Percentiles rank a stretch among this genome's conserved stretches.
These are phyloP conservation scores for Phaenicophaeus curvirostris DNA, from an alignment of 2,797 vertebrate species.

Conservation along the genomic window DNA sequence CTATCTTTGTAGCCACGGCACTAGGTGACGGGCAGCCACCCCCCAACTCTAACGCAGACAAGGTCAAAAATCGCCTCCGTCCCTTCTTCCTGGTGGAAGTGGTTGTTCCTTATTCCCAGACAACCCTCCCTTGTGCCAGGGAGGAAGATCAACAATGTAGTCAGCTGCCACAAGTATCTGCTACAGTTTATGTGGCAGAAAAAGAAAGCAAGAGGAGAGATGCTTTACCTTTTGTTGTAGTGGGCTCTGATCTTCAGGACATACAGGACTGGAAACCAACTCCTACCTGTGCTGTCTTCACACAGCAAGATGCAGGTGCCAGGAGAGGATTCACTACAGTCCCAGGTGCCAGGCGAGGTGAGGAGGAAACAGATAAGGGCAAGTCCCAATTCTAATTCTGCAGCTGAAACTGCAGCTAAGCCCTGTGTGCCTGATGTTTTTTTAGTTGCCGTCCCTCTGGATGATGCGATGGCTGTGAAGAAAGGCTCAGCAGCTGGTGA, in stretches of 20 bases:
- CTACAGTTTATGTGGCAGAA: constrained; percentile 60
- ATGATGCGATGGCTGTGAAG: constrained; percentile 26
- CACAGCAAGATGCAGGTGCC: neutral
- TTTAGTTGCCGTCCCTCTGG: constrained; percentile 65
- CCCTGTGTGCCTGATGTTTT: neutral
- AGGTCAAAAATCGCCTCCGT: constrained; percentile 59
- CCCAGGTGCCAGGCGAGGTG: constrained; percentile 59
- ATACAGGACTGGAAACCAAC: constrained; percentile 44
- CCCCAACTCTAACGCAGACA: constrained; percentile 63
- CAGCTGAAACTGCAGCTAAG: constrained; percentile 36
- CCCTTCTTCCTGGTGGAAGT: constrained; percentile 28
- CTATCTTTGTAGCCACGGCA: constrained; percentile 68
- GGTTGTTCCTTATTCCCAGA: constrained; percentile 35
- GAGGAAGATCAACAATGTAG: constrained; percentile 21
- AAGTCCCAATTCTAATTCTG: neutral
- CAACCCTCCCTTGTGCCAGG: constrained; percentile 42
- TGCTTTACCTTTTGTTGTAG: constrained; percentile 66
- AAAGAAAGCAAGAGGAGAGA: constrained; percentile 48
- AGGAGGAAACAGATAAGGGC: neutral
- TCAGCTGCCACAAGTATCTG: constrained; percentile 47
- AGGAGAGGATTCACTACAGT: constrained; percentile 28
- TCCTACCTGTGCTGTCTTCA: constrained; percentile 34
- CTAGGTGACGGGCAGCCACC: constrained; percentile 68
- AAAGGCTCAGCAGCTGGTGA: constrained; percentile 46
- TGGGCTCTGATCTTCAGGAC: constrained; percentile 60